Evolutionary conservation across 2,888 invertebrate species (phyloP).

Genomic region (Melipona beecheii): DNA sequence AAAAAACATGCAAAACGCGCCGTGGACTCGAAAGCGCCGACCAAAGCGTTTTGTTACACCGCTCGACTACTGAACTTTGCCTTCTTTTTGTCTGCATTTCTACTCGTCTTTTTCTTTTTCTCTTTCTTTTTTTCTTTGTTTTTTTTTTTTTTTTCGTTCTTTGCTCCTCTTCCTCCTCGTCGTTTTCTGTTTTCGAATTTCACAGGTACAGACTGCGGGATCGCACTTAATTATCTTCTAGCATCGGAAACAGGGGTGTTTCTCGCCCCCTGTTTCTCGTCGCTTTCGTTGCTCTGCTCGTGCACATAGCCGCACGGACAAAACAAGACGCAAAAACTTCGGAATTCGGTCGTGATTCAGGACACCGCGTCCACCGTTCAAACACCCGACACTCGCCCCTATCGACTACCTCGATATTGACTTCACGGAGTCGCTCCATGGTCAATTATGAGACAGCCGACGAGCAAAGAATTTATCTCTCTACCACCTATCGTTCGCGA

Average conservation of each 20-base stretch:
- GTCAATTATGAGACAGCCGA: slow-evolving; percentile 64
- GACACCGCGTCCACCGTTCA: slow-evolving; percentile 6
- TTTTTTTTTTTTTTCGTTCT: background rate
- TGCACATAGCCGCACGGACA: slow-evolving; percentile 35
- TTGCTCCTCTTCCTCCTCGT: background rate
- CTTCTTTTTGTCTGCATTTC: slow-evolving; percentile 28
- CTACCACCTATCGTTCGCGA: background rate
- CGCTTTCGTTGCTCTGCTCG: slow-evolving; percentile 47
- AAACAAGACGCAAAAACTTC: slow-evolving; percentile 18
- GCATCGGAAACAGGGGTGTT: slow-evolving; percentile 5
- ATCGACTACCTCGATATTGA: background rate
- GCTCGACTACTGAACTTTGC: slow-evolving; percentile 65
- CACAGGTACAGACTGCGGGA: slow-evolving; percentile 57
- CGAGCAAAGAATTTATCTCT: slow-evolving; percentile 66
- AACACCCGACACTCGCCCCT: background rate
- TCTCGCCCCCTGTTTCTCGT: slow-evolving; percentile 32
- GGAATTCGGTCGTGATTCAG: slow-evolving; percentile 22
- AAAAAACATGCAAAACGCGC: slow-evolving; percentile 68
- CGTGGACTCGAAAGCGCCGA: slow-evolving; percentile 75
- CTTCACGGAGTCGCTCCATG: slow-evolving; percentile 6
- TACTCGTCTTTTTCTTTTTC: background rate
- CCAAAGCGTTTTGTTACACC: slow-evolving; percentile 75
- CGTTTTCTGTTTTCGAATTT: slow-evolving; percentile 17
- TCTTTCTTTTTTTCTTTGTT: background rate
- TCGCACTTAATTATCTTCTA: slow-evolving; percentile 69